A percentile compares a stretch with the other conserved stretches of the same genome.
phyloP scores from a whole-genome alignment of 2,797 vertebrate genomes.

The Crypturellus tataupa region DNA sequence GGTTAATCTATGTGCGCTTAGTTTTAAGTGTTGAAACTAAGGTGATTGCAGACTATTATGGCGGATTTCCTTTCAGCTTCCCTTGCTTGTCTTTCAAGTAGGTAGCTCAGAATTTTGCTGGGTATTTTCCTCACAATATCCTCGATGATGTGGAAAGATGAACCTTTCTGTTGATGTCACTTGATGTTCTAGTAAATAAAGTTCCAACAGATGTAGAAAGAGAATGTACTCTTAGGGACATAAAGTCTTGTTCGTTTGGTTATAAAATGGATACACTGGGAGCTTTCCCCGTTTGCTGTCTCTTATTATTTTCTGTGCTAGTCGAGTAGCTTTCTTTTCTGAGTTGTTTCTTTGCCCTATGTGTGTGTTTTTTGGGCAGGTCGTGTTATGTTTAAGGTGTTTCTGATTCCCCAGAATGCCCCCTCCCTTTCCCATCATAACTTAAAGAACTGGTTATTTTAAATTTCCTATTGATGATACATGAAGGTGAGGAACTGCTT shows the following conservation, averaged over 20 bases:
- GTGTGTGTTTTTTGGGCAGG: background rate
- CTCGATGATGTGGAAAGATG: background rate
- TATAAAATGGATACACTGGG: accelerated
- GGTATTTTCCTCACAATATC: background rate
- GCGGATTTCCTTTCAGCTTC: slow-evolving; percentile 35
- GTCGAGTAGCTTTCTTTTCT: background rate
- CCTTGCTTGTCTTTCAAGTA: background rate
- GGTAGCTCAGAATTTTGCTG: background rate
- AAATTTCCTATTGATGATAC: background rate
- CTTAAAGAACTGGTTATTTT: background rate
- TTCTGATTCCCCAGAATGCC: background rate
- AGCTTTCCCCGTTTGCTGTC: background rate
- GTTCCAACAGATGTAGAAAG: background rate
- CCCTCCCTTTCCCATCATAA: accelerated
- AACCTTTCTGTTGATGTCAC: background rate
- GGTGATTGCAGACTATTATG: slow-evolving; percentile 58
- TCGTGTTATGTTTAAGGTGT: background rate
- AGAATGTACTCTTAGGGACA: background rate
- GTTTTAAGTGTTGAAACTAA: slow-evolving; percentile 61
- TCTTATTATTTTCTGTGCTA: background rate
- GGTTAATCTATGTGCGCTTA: slow-evolving; percentile 54
- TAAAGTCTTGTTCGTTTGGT: background rate
- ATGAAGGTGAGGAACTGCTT: background rate
- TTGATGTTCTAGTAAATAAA: slow-evolving; percentile 5
- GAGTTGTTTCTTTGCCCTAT: accelerated